Evolutionary conservation across 2,113 vertebrate genomes (phyloP).

Genomic region (Otocyon megalotis): DNA sequence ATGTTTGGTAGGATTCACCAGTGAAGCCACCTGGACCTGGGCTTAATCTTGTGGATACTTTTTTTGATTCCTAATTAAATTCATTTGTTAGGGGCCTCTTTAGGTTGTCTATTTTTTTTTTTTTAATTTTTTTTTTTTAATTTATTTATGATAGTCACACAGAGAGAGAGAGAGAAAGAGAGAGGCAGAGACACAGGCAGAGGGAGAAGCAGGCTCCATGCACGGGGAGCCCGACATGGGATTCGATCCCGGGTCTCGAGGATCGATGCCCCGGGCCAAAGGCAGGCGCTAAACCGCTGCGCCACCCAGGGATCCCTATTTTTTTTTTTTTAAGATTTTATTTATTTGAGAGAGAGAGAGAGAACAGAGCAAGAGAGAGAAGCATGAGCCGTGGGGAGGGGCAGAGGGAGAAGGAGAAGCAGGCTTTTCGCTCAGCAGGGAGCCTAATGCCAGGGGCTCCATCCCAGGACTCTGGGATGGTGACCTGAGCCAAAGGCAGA

Average conservation of each 20-base stretch:
- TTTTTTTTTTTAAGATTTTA: neutral
- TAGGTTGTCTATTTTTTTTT: neutral
- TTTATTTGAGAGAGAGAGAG: neutral
- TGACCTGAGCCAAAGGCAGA: neutral
- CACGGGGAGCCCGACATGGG: too few species aligned
- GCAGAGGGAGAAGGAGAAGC: neutral
- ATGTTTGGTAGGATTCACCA: slow-evolving; percentile 10
- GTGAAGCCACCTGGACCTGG: neutral
- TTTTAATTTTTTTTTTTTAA: too few species aligned
- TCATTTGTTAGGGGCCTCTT: neutral
- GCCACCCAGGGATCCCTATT: too few species aligned
- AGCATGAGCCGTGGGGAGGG: neutral
- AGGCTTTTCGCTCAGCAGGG: too few species aligned
- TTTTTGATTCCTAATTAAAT: neutral
- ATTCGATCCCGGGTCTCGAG: too few species aligned
- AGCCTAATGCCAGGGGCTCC: neutral
- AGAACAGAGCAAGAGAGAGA: neutral
- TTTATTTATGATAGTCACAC: neutral
- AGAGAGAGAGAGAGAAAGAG: neutral
- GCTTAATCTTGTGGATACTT: neutral
- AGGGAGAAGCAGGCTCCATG: neutral
- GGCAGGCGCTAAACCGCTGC: too few species aligned
- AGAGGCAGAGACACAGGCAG: neutral
- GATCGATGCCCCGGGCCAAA: too few species aligned
- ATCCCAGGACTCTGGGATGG: neutral